A percentile compares a stretch with the other conserved stretches of the same genome.
These are phyloP conservation scores for Rhynchonycteris naso DNA, from an alignment of 2,797 vertebrate species.

Conservation along the genomic window DNA sequence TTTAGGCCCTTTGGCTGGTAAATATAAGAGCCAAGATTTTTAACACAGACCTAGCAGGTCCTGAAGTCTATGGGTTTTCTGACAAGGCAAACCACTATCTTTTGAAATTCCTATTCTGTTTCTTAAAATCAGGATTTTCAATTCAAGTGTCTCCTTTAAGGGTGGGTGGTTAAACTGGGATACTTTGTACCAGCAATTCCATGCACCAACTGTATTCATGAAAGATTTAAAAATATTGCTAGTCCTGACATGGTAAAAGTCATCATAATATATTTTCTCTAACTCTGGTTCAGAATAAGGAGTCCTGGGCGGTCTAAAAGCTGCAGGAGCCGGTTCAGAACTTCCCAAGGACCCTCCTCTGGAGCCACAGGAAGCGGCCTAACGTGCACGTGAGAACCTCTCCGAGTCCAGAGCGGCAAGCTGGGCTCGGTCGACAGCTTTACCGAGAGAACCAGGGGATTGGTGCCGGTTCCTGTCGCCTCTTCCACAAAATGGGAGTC, in stretches of 20 bases:
- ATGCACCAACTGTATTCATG: background rate
- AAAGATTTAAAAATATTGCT: background rate
- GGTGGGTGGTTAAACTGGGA: background rate
- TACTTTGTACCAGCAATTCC: background rate
- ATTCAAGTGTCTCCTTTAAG: background rate
- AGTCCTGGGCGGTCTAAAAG: background rate
- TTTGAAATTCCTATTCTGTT: slow-evolving; percentile 17
- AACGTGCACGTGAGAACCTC: background rate
- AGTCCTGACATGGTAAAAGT: background rate
- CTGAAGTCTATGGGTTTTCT: background rate
- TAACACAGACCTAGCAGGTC: background rate
- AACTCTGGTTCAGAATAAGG: background rate
- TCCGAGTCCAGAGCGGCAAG: background rate
- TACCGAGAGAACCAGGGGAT: background rate
- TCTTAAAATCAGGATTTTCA: slow-evolving; percentile 3
- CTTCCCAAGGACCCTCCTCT: background rate
- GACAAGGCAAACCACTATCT: background rate
- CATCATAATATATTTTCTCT: background rate
- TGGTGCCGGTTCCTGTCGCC: background rate
- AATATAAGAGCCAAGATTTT: background rate
- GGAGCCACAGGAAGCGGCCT: background rate
- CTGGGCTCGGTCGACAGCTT: background rate
- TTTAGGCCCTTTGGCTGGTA: background rate
- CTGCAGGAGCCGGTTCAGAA: background rate
- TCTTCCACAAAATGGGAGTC: background rate